These are phyloP conservation scores for Machimus atricapillus DNA, from an alignment of 2,888 invertebrate genomes.

Conservation along the genomic window DNA sequence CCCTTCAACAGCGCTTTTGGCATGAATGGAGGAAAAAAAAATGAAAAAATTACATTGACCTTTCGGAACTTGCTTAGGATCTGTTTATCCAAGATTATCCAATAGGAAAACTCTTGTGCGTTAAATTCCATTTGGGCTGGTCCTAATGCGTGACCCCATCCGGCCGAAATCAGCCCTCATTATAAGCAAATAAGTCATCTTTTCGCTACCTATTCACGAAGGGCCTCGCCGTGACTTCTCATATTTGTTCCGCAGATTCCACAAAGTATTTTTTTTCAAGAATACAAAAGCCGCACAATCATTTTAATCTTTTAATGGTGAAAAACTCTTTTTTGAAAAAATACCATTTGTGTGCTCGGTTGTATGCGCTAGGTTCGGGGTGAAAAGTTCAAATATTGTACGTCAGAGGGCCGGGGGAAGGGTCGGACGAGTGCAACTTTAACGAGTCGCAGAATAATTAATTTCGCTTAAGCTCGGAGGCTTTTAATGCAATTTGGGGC, in stretches of 20 bases:
- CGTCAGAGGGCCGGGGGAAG: neutral
- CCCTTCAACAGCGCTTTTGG: neutral
- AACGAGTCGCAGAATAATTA: conserved; percentile 28
- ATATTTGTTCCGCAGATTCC: neutral
- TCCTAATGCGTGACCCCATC: neutral
- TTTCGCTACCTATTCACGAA: neutral
- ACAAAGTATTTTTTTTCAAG: neutral
- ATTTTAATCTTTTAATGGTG: conserved; percentile 27
- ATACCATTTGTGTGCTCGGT: neutral
- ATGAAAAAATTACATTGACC: conserved; percentile 6
- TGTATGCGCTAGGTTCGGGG: neutral
- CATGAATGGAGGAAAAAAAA: neutral
- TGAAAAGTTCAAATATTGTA: neutral
- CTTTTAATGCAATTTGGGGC: conserved; percentile 25
- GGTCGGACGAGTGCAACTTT: neutral
- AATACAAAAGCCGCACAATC: conserved; percentile 25
- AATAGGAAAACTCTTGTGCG: neutral
- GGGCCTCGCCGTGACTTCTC: neutral
- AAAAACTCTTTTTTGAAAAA: neutral
- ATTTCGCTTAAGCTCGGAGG: conserved; percentile 25
- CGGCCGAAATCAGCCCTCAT: conserved; percentile 3
- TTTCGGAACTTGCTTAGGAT: conserved; percentile 30
- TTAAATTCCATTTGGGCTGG: neutral
- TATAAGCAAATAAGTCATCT: conserved; percentile 33
- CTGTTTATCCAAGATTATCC: conserved; percentile 33